Percentiles rank a stretch among this genome's conserved stretches.
These are phyloP conservation scores for Caiman crocodilus DNA, from an alignment of 2,797 vertebrate genomes.

Conservation along the genomic window DNA sequence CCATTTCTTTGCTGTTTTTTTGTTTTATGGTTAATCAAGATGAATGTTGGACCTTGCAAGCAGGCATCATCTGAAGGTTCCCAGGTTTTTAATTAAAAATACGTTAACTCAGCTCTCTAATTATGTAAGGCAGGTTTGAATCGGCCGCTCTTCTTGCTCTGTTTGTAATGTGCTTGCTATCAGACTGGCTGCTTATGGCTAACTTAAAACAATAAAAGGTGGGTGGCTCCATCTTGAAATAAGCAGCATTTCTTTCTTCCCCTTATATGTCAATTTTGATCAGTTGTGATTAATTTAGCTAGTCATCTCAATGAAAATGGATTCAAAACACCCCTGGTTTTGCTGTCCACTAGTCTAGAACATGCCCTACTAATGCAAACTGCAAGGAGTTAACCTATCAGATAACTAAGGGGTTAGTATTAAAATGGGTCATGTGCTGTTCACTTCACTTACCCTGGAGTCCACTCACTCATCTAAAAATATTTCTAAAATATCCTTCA, in stretches of 20 bases:
- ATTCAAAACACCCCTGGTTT: not conserved
- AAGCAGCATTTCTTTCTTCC: not conserved
- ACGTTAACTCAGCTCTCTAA: not conserved
- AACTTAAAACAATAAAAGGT: no score
- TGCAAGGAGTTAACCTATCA: not conserved
- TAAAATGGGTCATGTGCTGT: not conserved
- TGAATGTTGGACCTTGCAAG: not conserved
- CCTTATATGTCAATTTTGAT: not conserved
- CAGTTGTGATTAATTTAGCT: fast-evolving
- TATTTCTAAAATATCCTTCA: not conserved
- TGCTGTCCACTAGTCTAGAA: not conserved
- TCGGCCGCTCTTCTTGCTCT: not conserved
- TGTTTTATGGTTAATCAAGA: not conserved
- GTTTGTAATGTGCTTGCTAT: not conserved
- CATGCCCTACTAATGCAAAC: not conserved
- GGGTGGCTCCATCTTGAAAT: no score
- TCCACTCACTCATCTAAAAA: not conserved
- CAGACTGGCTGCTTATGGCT: not conserved
- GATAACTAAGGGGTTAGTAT: not conserved
- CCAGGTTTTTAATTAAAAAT: slow-evolving; percentile 43
- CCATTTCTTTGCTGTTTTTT: not conserved
- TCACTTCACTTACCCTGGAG: not conserved
- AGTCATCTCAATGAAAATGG: not conserved
- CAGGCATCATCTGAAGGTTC: not conserved
- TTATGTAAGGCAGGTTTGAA: not conserved